Evolutionary conservation across 2,888 invertebrate genomes (phyloP).

Genomic region (Saturnia japonica): DNA sequence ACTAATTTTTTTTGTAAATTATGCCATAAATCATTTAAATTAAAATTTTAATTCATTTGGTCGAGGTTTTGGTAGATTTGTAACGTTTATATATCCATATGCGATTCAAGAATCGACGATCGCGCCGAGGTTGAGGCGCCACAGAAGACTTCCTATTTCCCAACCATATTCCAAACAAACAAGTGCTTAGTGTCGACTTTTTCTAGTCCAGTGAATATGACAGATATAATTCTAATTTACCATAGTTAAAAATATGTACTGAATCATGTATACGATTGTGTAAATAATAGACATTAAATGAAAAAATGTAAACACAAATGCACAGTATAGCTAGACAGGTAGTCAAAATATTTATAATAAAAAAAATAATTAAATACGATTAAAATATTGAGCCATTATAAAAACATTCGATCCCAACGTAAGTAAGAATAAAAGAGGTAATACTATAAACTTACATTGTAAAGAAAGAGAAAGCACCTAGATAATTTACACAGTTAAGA

Average conservation of each 20-base stretch:
- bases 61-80: too few species aligned
- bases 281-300: too few species aligned
- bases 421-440: constrained; percentile 8
- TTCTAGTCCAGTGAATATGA: too few species aligned
- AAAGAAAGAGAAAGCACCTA: constrained; percentile 10
- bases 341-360: not conserved
- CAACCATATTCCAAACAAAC: not conserved
- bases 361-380: not conserved
- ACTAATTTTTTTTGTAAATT: too few species aligned
- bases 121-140: not conserved
- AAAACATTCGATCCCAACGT: not conserved
- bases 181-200: not conserved
- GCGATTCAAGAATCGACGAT: too few species aligned
- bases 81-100: too few species aligned
- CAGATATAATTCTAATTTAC: not conserved
- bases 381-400: not conserved
- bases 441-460: not conserved
- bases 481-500: not conserved
- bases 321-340: too few species aligned
- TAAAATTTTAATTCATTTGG: too few species aligned
- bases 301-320: too few species aligned
- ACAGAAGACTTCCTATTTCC: not conserved
- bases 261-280: not conserved
- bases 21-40: too few species aligned
- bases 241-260: not conserved